Evolutionary conservation across 2,113 vertebrate genomes (phyloP).

Genomic region (Perognathus longimembris): DNA sequence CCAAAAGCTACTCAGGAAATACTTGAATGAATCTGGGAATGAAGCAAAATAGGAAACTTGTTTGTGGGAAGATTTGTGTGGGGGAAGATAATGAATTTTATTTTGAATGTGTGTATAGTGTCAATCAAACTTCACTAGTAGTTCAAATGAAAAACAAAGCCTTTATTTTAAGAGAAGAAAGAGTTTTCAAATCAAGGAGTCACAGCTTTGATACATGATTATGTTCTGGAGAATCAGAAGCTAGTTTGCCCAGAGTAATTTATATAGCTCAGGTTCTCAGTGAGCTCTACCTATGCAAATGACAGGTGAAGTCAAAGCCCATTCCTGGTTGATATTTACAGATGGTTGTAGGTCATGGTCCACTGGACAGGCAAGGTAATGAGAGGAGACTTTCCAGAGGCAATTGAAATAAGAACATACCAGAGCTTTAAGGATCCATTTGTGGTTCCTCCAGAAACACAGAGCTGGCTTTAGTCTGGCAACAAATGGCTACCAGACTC

Average conservation of each 20-base stretch:
- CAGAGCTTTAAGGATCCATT: too few relatives aligned
- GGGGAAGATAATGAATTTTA: background rate
- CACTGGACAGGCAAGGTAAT: background rate
- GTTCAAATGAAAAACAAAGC: background rate
- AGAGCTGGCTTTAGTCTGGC: too few relatives aligned
- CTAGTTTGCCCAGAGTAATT: too few relatives aligned
- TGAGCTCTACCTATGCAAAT: background rate
- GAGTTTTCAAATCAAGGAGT: too few relatives aligned
- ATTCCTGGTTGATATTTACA: background rate
- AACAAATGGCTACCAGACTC: too few relatives aligned
- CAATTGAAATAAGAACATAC: background rate
- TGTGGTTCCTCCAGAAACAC: background rate
- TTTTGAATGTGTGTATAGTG: background rate
- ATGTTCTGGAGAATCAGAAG: too few relatives aligned
- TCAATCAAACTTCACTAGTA: background rate
- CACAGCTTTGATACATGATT: too few relatives aligned
- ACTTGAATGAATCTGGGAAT: background rate
- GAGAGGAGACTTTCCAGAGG: background rate
- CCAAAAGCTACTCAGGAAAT: background rate
- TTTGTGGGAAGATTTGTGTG: background rate
- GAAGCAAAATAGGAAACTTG: background rate
- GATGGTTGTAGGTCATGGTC: background rate
- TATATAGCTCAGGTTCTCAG: too few relatives aligned
- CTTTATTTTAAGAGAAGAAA: too few relatives aligned
- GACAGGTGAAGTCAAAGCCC: rapidly evolving